Conservation (phyloP, 2,113 vertebrate species). For the Sphaerodactylus townsendi region DNA sequence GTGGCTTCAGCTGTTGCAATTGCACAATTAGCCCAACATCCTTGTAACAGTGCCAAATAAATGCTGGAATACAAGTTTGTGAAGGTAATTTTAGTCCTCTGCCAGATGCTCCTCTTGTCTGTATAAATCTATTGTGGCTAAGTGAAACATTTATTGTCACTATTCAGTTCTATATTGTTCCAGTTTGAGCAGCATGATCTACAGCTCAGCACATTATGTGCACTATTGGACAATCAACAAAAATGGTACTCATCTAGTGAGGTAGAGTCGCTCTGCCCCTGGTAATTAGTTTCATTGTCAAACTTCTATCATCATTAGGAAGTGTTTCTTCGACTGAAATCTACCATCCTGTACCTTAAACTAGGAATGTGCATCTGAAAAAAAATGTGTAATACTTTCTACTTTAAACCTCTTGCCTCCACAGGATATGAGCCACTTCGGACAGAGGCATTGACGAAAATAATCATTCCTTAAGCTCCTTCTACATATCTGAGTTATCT, state of each 20-base stretch:
- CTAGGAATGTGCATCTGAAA: too few relatives aligned
- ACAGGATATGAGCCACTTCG: constrained; percentile 7
- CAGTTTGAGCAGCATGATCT: not conserved
- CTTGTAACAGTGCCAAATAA: too few relatives aligned
- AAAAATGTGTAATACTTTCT: too few relatives aligned
- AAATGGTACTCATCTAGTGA: too few relatives aligned
- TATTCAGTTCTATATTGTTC: not conserved
- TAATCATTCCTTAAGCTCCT: not conserved
- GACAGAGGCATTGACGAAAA: not conserved
- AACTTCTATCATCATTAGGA: too few relatives aligned
- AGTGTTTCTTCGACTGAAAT: too few relatives aligned
- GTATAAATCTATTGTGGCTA: constrained; percentile 30
- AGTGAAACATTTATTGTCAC: constrained; percentile 14
- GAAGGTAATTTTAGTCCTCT: constrained; percentile 46
- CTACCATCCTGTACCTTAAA: too few relatives aligned
- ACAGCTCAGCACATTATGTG: not conserved
- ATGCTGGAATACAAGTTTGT: constrained; percentile 31
- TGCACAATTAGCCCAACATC: constrained; percentile 48
- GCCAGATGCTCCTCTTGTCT: constrained; percentile 38
- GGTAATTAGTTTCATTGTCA: too few relatives aligned
- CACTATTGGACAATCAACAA: not conserved
- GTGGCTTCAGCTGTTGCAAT: not conserved
- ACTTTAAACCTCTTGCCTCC: not conserved
- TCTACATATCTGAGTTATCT: not conserved
- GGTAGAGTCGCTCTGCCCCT: too few relatives aligned